These are phyloP conservation scores for Grallaria varia DNA, from an alignment of 2,113 vertebrate genomes.

Conservation along the genomic window DNA sequence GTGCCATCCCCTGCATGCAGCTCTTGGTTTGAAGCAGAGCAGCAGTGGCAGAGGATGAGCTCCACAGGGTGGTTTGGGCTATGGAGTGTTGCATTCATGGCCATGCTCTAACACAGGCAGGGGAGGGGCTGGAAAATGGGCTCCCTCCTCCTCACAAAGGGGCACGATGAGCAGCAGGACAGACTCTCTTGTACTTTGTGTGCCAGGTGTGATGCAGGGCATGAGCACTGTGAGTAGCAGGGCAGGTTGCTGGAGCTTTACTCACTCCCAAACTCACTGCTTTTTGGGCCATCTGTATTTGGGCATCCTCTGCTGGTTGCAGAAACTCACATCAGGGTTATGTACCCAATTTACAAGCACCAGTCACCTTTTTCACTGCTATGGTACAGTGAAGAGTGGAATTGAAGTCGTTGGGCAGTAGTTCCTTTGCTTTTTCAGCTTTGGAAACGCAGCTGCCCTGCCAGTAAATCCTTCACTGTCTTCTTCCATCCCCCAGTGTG, in stretches of 20 bases:
- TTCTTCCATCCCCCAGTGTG: neutral
- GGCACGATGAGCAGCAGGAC: neutral
- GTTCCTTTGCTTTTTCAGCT: neutral
- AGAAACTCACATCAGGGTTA: neutral
- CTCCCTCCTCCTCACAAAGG: fast-evolving
- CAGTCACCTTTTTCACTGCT: neutral
- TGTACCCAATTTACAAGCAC: neutral
- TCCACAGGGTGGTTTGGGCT: neutral
- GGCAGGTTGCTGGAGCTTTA: neutral
- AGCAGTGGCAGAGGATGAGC: neutral
- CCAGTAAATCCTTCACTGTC: neutral
- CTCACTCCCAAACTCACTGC: neutral
- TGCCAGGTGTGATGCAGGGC: neutral
- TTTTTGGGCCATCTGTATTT: neutral
- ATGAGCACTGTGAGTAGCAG: neutral
- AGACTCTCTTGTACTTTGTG: neutral
- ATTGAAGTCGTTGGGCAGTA: neutral
- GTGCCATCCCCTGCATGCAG: neutral
- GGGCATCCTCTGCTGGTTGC: neutral
- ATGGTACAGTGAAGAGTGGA: neutral
- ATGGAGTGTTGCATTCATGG: neutral
- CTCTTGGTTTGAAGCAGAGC: neutral
- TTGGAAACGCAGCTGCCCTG: neutral
- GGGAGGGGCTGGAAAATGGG: neutral
- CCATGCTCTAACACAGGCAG: neutral